Evolutionary conservation across 2,888 invertebrate species (phyloP), one percentile per base, ranked within the genome.

Genomic region (Andrena haemorrhoa): DNA sequence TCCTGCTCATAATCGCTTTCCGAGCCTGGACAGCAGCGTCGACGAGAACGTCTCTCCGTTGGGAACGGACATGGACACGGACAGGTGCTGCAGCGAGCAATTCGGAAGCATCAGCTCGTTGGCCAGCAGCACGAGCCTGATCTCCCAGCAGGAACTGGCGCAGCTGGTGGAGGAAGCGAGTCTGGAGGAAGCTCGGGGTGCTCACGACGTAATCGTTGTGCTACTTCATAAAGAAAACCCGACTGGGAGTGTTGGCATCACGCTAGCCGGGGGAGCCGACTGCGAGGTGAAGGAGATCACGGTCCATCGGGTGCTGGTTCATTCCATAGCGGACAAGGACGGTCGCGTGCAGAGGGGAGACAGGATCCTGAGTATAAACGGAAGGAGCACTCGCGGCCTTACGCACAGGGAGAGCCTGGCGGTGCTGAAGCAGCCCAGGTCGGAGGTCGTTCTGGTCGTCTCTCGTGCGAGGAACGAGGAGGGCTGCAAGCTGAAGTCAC

Each of bases 231-330:
- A 96, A 77, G 97, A 97, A 90, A 95, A 95, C 85, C 95, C 95
- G 2, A 96, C 96, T 63, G 96, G 97, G 29, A 97, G 97, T 91
- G 96, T 98, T 79, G 98, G 98, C 60, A 97, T 98, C 80, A 98
- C 97, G 61, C 94, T 98, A 88, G 98, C 98, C 70, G 98, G 98
- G 78, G 98, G 98, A 70, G 96, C 96, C 23, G 98, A 98, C 93
- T 98, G 98, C 93, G 98, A 98, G 95, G 96, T 97, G 90, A 98
- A 98, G 94, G 98, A 98, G 94, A 98, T 98, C 86, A 98, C 98
- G 91, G 98, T 98, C 85, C 98, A 98, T 94, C 97, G 98, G 94
- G 97, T 98, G 71, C 95, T 98, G 88, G 95, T 96, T 77, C 98
- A 98, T 87, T 98, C 98, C 90, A 96, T 97, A 70, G 98, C 98